Percentiles rank a stretch among this genome's conserved stretches.
phyloP scores from a whole-genome alignment of 2,888 invertebrate species.

The Agrilus biguttatus region DNA sequence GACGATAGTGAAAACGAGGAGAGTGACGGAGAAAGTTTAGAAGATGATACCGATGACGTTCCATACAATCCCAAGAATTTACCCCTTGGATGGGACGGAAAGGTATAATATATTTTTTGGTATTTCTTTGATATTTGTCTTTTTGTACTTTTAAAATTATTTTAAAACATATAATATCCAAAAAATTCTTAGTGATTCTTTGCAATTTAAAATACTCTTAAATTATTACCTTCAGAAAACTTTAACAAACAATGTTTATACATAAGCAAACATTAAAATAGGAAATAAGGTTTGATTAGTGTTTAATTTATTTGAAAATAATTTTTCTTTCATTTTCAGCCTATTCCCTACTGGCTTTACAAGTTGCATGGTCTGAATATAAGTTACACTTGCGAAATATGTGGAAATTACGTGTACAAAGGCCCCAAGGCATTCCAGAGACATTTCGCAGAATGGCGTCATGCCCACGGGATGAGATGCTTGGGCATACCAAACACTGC shows the following conservation, averaged over 20 bases:
- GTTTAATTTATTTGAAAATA: not conserved
- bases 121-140: not conserved
- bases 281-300: not conserved
- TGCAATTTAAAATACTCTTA: no score
- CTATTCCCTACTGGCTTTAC: conserved; percentile 94
- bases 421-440: conserved; percentile 99
- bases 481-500: conserved; percentile 99
- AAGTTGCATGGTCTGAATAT: conserved; percentile 98
- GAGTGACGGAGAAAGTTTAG: conserved; percentile 64
- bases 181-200: no score
- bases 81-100: conserved; percentile 98
- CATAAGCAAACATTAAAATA: no score
- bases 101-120: conserved; percentile 36
- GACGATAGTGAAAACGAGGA: conserved; percentile 86
- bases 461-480: conserved; percentile 93
- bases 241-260: no score
- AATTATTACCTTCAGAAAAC: no score
- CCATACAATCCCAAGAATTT: conserved; percentile 99
- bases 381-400: conserved; percentile 98
- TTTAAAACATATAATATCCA: no score
- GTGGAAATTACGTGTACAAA: conserved; percentile 96
- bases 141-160: not conserved
- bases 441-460: conserved; percentile 91
- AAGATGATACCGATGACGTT: conserved; percentile 84
- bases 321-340: conserved; percentile 27